These are phyloP conservation scores for Hydra vulgaris DNA, from an alignment of 30 jellyfish, hydroid and myxozoan species.

Conservation along the genomic window DNA sequence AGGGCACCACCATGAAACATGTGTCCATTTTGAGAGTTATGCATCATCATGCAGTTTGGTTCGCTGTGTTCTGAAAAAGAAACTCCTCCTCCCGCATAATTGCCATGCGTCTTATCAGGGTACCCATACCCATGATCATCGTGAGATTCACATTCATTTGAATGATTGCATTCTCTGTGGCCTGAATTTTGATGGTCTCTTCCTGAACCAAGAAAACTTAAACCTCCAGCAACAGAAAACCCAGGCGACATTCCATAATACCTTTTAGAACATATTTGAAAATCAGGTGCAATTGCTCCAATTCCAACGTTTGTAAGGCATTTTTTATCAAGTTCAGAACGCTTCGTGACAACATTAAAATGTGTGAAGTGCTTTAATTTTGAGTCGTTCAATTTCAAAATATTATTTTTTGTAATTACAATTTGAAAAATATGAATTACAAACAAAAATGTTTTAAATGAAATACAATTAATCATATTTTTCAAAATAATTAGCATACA, in stretches of 20 bases:
- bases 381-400: background rate
- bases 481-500: background rate
- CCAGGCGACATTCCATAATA: constrained; percentile 13
- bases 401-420: no score
- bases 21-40: constrained; percentile 4
- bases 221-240: constrained; percentile 17
- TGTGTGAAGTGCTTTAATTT: background rate
- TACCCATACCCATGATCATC: constrained; percentile 8
- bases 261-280: background rate
- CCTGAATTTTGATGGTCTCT: background rate
- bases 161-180: background rate
- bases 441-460: background rate
- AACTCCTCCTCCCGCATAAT: constrained; percentile 11
- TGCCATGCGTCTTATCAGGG: constrained; percentile 1
- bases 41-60: constrained; percentile 25
- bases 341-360: background rate
- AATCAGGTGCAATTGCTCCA: background rate
- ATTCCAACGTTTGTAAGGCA: background rate
- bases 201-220: background rate
- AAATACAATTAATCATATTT: background rate
- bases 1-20: constrained; percentile 20
- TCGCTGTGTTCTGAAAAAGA: constrained; percentile 4
- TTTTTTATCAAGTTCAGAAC: background rate
- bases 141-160: background rate
- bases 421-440: no score